These are phyloP conservation scores for Chloroceryle inda DNA, from an alignment of 2,797 vertebrate species.

Conservation along the genomic window DNA sequence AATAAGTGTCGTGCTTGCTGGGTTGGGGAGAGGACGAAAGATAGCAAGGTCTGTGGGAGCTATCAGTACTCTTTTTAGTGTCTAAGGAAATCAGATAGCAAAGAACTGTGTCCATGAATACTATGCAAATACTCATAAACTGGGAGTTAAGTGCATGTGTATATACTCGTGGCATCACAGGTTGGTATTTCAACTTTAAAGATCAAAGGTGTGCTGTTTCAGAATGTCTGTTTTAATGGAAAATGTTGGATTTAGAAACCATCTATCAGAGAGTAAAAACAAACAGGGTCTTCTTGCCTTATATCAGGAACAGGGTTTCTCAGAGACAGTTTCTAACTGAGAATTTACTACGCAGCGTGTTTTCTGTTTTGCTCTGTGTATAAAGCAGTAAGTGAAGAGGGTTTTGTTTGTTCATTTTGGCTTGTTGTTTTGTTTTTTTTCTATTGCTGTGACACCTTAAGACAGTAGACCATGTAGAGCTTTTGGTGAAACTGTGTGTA, in stretches of 20 bases:
- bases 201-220: background rate
- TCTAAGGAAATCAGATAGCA: background rate
- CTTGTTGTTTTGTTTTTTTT: background rate
- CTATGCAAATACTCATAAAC: background rate
- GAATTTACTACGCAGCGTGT: background rate
- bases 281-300: background rate
- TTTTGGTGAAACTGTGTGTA: background rate
- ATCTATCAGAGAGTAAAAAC: background rate
- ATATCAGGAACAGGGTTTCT: background rate
- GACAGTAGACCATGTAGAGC: background rate
- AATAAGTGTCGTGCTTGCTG: background rate
- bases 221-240: background rate
- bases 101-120: fast-evolving
- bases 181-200: background rate
- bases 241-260: background rate
- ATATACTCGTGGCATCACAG: background rate
- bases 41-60: background rate
- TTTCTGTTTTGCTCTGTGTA: background rate
- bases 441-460: background rate
- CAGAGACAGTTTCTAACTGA: background rate
- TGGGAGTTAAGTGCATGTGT: background rate
- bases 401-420: no score
- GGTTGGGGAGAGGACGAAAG: background rate
- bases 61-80: background rate
- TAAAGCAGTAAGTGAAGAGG: background rate